Evolutionary conservation across 2,113 vertebrate species (phyloP).

Genomic region (Alethe diademata): DNA sequence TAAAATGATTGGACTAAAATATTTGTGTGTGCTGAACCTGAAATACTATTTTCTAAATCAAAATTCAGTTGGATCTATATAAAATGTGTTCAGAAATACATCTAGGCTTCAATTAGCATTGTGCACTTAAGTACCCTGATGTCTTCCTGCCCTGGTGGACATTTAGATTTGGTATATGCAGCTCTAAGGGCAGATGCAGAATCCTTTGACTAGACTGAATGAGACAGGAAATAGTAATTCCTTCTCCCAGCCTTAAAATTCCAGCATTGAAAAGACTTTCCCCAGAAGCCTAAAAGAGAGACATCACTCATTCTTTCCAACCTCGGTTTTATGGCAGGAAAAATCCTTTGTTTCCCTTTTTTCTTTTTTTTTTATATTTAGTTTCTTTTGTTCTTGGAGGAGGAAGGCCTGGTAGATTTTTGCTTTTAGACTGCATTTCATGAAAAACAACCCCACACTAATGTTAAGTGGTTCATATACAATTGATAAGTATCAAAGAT

Average conservation of each 20-base stretch:
- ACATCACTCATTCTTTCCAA: neutral
- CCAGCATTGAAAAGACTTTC: neutral
- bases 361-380: accelerated
- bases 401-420: neutral
- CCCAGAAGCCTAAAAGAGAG: neutral
- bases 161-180: neutral
- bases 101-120: neutral
- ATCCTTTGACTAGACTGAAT: neutral
- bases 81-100: neutral
- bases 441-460: neutral
- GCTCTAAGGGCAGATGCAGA: neutral
- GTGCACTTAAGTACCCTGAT: neutral
- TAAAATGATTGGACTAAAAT: neutral
- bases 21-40: neutral
- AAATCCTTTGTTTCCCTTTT: neutral
- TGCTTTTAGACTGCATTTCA: neutral
- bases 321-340: neutral
- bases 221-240: neutral
- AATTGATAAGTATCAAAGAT: neutral
- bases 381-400: neutral
- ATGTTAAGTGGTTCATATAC: neutral
- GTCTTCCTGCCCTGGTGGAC: neutral
- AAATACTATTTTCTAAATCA: neutral
- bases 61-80: neutral
- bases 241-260: neutral